Percentiles rank a stretch among this genome's conserved stretches.
Conservation (phyloP, 2,797 vertebrate genomes). For the Poeciliopsis infans region DNA sequence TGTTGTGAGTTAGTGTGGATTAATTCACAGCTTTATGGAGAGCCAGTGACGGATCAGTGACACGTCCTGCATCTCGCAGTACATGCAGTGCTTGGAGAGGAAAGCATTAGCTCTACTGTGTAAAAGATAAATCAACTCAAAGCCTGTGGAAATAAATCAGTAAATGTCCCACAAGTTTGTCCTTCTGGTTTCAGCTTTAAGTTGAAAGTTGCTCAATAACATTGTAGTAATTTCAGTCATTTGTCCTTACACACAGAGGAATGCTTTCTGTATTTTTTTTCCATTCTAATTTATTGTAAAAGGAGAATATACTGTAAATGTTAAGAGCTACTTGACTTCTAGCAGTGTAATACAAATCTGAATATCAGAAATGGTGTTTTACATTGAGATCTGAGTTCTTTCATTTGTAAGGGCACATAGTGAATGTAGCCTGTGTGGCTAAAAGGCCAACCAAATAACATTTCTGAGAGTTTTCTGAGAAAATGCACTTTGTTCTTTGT, state of each 20-base stretch:
- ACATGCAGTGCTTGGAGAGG: background rate
- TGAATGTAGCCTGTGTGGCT: too few relatives aligned
- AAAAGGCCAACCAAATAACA: background rate
- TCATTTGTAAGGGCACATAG: background rate
- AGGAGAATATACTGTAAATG: background rate
- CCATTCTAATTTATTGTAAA: background rate
- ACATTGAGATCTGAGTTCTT: background rate
- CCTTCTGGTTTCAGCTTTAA: constrained; percentile 1
- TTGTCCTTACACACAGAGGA: background rate
- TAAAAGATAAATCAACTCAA: background rate
- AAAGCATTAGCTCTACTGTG: background rate
- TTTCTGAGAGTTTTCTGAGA: background rate
- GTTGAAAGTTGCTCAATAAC: background rate
- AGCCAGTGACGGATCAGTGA: background rate
- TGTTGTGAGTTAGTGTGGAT: background rate
- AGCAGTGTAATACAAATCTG: background rate
- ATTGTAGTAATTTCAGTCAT: background rate
- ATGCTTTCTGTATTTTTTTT: background rate
- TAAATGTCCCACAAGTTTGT: background rate
- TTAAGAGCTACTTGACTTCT: constrained; percentile 3
- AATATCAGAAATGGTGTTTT: background rate
- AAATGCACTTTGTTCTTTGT: background rate
- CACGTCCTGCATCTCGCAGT: background rate
- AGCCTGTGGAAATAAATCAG: background rate
- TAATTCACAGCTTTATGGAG: background rate